Percentiles rank a stretch among this genome's conserved stretches.
Conservation (phyloP, 1,140 invertebrate genomes). For the Micrasema minimum region DNA sequence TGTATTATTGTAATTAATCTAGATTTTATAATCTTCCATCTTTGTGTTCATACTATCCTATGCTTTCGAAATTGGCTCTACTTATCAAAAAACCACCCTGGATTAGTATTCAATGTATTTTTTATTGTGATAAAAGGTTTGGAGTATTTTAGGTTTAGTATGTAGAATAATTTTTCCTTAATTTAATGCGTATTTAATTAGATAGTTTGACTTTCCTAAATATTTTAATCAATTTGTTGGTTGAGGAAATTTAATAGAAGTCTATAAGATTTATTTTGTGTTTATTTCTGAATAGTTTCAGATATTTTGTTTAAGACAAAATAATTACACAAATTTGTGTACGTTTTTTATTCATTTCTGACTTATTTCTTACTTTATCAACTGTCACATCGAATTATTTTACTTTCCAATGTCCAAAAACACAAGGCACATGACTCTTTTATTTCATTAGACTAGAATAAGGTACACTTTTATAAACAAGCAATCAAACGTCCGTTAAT, state of each 20-base stretch:
- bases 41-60: no score
- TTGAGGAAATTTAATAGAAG: no score
- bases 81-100: not conserved
- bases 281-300: not conserved
- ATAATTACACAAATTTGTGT: no score
- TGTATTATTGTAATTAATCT: no score
- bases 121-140: conserved; percentile 26
- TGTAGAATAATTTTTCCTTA: not conserved
- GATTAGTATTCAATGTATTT: conserved; percentile 5
- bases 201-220: no score
- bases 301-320: no score
- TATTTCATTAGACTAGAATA: conserved; percentile 15
- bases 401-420: conserved; percentile 2
- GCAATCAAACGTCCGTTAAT: no score
- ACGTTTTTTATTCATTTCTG: no score
- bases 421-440: not conserved
- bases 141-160: conserved; percentile 17
- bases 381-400: not conserved
- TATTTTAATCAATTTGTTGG: no score
- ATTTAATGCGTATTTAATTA: not conserved
- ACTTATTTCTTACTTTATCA: not conserved
- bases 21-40: no score
- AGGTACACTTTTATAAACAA: no score
- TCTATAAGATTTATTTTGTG: not conserved
- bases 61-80: not conserved